Conservation (phyloP, 2,797 vertebrate genomes). For the Lacerta viridis region DNA sequence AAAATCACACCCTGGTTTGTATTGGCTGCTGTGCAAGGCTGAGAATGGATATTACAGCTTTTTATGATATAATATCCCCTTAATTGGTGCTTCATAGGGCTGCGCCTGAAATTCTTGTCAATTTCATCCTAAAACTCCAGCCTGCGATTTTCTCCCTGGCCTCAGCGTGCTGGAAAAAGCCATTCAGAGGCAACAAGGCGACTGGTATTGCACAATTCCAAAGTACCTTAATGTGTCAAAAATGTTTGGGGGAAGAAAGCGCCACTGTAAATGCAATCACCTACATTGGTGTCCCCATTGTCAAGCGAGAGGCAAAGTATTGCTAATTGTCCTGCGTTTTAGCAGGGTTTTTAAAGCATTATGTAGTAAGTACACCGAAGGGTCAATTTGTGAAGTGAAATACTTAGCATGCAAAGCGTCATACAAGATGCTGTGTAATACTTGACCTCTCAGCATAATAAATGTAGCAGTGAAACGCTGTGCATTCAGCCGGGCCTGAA, state of each 20-base stretch:
- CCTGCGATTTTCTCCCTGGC: conserved; percentile 77
- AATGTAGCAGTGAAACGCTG: conserved; percentile 97
- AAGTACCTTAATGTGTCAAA: conserved; percentile 88
- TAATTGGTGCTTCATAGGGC: conserved; percentile 87
- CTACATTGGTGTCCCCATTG: conserved; percentile 94
- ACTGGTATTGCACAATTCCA: conserved; percentile 85
- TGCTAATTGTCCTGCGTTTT: conserved; percentile 98
- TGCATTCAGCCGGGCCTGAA: conserved; percentile 93
- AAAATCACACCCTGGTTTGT: conserved; percentile 81
- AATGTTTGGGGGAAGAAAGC: conserved; percentile 89
- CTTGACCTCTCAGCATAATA: conserved; percentile 99
- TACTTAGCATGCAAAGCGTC: conserved; percentile 99
- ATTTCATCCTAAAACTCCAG: conserved; percentile 84
- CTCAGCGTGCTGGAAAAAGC: conserved; percentile 82
- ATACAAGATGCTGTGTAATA: conserved; percentile 98
- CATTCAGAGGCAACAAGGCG: conserved; percentile 79
- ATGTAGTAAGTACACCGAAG: conserved; percentile 93
- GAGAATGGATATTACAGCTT: conserved; percentile 87
- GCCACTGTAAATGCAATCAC: conserved; percentile 96
- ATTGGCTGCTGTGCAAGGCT: conserved; percentile 81
- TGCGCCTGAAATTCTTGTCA: conserved; percentile 85
- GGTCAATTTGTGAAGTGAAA: conserved; percentile 98
- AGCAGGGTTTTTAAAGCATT: conserved; percentile 96
- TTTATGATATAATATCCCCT: conserved; percentile 87
- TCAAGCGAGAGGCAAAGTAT: conserved; percentile 92